phyloP scores from a whole-genome alignment of 2,113 vertebrate species.

The Lathamus discolor region DNA sequence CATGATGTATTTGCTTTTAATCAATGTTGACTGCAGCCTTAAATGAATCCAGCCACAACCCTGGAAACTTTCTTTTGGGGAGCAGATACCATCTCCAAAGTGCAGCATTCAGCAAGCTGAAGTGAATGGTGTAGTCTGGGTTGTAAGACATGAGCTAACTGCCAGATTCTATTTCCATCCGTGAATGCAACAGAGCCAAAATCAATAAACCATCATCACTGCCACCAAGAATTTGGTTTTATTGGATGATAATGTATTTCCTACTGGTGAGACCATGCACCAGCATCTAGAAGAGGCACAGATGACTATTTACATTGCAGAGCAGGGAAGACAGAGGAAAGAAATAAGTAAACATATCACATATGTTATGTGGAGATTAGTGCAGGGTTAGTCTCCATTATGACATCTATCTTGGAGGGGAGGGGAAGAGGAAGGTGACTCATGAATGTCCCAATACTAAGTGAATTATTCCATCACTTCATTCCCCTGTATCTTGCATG shows the following conservation, averaged over 20 bases:
- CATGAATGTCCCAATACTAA: constrained; percentile 42
- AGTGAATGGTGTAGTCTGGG: constrained; percentile 47
- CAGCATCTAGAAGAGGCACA: constrained; percentile 64
- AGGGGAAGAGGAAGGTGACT: constrained; percentile 61
- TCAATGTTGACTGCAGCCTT: background rate
- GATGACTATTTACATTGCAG: constrained; percentile 59
- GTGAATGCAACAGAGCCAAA: constrained; percentile 15
- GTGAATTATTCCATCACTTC: constrained; percentile 62
- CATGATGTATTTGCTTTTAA: background rate
- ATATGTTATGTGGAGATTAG: constrained; percentile 48
- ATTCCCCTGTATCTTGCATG: background rate
- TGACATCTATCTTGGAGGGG: constrained; percentile 45
- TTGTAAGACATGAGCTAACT: constrained; percentile 66
- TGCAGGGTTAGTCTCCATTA: background rate
- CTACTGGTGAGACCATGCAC: constrained; percentile 65
- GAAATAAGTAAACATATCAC: constrained; percentile 61
- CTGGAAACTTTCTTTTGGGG: constrained; percentile 49
- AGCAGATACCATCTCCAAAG: constrained; percentile 6
- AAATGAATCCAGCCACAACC: constrained; percentile 36
- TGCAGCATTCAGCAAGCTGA: constrained; percentile 3
- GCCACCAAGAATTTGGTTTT: constrained; percentile 66
- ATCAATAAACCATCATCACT: constrained; percentile 67
- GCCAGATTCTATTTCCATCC: constrained; percentile 68
- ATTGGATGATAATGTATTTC: constrained; percentile 70
- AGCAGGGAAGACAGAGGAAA: constrained; percentile 56